Percentiles rank a stretch among this genome's conserved stretches.
These are phyloP conservation scores for Lepidostoma basale DNA, from an alignment of 1,140 invertebrate genomes.

Conservation along the genomic window DNA sequence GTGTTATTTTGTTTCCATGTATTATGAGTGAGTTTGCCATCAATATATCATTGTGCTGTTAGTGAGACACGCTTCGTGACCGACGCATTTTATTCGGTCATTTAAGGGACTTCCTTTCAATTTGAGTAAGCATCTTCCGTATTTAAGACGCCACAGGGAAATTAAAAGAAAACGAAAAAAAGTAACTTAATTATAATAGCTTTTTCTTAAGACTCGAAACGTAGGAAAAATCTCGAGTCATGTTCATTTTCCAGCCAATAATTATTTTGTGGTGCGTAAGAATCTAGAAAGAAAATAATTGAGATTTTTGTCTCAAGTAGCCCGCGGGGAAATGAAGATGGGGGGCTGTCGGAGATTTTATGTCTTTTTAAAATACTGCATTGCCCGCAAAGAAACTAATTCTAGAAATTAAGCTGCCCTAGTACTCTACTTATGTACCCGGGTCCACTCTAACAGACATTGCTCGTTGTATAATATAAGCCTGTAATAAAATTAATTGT, in stretches of 20 bases:
- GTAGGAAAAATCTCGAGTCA: constrained; percentile 44
- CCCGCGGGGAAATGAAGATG: constrained; percentile 41
- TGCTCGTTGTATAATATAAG: too few species aligned
- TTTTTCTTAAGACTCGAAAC: constrained; percentile 44
- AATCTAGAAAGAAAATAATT: constrained; percentile 51
- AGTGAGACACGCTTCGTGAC: neutral
- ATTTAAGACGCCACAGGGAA: constrained; percentile 58
- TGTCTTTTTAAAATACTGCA: constrained; percentile 32
- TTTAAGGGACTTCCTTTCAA: constrained; percentile 37
- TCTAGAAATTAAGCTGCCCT: constrained; percentile 6
- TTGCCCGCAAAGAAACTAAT: constrained; percentile 18
- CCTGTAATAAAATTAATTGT: too few species aligned
- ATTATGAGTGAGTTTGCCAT: neutral
- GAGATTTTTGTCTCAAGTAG: constrained; percentile 42
- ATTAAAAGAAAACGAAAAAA: constrained; percentile 61
- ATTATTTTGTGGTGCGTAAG: constrained; percentile 64
- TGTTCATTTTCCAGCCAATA: constrained; percentile 61
- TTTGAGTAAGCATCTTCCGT: constrained; percentile 36
- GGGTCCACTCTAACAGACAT: too few species aligned
- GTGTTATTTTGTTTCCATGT: too few species aligned
- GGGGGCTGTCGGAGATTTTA: constrained; percentile 31
- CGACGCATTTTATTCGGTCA: constrained; percentile 8
- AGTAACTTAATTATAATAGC: constrained; percentile 47
- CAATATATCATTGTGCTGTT: neutral
- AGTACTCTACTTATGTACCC: too few species aligned